These are phyloP conservation scores for Nymphicus hollandicus DNA, from an alignment of 2,113 vertebrate genomes.

Conservation along the genomic window DNA sequence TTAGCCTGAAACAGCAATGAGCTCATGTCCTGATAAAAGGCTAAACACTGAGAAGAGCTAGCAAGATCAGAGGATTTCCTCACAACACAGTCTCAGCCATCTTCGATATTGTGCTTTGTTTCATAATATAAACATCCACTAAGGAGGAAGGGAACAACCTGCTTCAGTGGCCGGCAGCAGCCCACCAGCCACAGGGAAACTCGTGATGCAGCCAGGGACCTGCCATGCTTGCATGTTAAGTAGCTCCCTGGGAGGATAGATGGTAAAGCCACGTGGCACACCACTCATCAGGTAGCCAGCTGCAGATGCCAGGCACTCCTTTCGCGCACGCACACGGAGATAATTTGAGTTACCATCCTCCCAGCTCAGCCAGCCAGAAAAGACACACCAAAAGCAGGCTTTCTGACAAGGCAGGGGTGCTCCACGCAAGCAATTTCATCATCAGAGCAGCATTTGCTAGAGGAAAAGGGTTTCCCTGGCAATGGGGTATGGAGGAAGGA, in stretches of 20 bases:
- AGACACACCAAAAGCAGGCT: not conserved
- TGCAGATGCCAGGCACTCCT: not conserved
- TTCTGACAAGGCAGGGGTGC: not conserved
- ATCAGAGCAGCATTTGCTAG: not conserved
- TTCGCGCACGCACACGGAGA: rapidly evolving
- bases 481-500: not conserved
- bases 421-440: not conserved
- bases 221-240: not conserved
- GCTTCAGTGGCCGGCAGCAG: not conserved
- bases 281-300: not conserved
- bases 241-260: not conserved
- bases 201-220: not conserved
- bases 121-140: not conserved
- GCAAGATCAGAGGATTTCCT: constrained; percentile 52
- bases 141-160: not conserved
- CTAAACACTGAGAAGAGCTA: constrained; percentile 31
- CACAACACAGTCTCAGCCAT: not conserved
- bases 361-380: not conserved
- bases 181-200: not conserved
- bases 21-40: constrained; percentile 37
- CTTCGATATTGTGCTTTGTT: not conserved
- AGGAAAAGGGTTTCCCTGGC: not conserved
- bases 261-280: not conserved
- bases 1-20: constrained; percentile 20
- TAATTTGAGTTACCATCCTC: not conserved